Base-by-base conservation (phyloP, 2,888 invertebrate species). In the Catocala fraxini region DNA sequence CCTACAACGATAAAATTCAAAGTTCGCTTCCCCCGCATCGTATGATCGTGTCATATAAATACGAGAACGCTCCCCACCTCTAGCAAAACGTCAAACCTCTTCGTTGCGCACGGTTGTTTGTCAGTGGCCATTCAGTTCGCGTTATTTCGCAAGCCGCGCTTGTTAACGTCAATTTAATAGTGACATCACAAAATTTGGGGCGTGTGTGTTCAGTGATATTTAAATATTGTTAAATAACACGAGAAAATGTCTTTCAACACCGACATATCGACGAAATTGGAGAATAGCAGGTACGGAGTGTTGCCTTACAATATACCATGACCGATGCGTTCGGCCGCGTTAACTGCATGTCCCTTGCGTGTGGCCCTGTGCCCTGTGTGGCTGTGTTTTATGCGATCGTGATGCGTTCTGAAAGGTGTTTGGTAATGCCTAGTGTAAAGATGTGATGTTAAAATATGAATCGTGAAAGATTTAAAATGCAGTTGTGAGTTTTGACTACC, bases 131-230 rank as follows among this genome's bases (percentile, higher is more conserved):
- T 59, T 81, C 81, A 80, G 76, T 86, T 83, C 87, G 89, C 84
- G 86, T 86, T 75, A 80, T 91, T 90, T 89, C 87, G 86, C 83
- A 89, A 90, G 84, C 82, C 85, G 84, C 72, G 82, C 79, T 81
- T 81, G 75, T 78, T 80, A 89, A 87, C 86, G 88, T 89, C 86
- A 88, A 85, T 83, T 83, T 84, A 82, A 80, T 82, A 89, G 92
- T 89, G 89, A 86, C 83, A 86, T 84, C 80, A 83, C 77, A 83
- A 82, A 86, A 86, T 84, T 82, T 81, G 79, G 82, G 83, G 82
- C 88, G 90, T 91, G 91, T 91, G 92, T 92, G 92, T 92, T 93
- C 90, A 92, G 93, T 94, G 93, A 90, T 92, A 93, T 92, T 92
- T 91, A 90, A 79, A 82, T 73, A 68, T 72, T 68, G 82, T 84